A percentile compares a stretch with the other conserved stretches of the same genome.
These are phyloP conservation scores for Scaptodrosophila latifasciaeformis DNA, from an alignment of 2,888 invertebrate species.

Conservation along the genomic window DNA sequence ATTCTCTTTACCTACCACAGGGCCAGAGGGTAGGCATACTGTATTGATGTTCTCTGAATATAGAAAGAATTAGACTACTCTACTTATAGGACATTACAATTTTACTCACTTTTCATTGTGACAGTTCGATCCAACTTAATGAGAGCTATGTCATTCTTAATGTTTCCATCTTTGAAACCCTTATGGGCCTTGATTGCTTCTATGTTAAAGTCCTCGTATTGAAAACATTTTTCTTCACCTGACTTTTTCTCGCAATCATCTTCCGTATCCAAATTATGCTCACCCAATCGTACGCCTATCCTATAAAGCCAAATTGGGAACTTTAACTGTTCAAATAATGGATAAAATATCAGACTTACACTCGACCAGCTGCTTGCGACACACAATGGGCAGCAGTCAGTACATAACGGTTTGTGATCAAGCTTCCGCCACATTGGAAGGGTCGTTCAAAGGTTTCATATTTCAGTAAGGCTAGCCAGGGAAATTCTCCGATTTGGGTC, in stretches of 20 bases:
- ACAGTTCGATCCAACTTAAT: slow-evolving; percentile 73
- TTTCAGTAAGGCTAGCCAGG: slow-evolving; percentile 84
- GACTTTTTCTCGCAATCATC: slow-evolving; percentile 72
- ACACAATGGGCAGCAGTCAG: slow-evolving; percentile 72
- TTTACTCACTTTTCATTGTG: slow-evolving; percentile 49
- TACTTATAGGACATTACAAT: no score
- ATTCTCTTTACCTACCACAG: no score
- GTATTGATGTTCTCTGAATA: slow-evolving; percentile 32
- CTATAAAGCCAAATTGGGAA: no score
- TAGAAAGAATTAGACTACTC: no score
- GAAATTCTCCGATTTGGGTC: slow-evolving; percentile 80
- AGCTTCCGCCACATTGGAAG: slow-evolving; percentile 73
- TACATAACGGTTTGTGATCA: slow-evolving; percentile 64
- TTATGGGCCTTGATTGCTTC: slow-evolving; percentile 76
- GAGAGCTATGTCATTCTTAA: slow-evolving; percentile 79
- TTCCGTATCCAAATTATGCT: slow-evolving; percentile 66
- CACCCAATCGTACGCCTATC: slow-evolving; percentile 74
- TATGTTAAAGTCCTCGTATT: slow-evolving; percentile 72
- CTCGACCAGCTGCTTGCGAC: slow-evolving; percentile 6
- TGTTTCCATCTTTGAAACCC: slow-evolving; percentile 72
- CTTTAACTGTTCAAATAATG: no score
- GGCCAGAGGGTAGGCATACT: slow-evolving; percentile 68
- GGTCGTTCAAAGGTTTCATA: slow-evolving; percentile 75
- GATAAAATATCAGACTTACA: slow-evolving; percentile 58
- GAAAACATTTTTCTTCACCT: no score